Evolutionary conservation across 2,113 vertebrate genomes (phyloP).

Genomic region (Aegotheles bennettii): DNA sequence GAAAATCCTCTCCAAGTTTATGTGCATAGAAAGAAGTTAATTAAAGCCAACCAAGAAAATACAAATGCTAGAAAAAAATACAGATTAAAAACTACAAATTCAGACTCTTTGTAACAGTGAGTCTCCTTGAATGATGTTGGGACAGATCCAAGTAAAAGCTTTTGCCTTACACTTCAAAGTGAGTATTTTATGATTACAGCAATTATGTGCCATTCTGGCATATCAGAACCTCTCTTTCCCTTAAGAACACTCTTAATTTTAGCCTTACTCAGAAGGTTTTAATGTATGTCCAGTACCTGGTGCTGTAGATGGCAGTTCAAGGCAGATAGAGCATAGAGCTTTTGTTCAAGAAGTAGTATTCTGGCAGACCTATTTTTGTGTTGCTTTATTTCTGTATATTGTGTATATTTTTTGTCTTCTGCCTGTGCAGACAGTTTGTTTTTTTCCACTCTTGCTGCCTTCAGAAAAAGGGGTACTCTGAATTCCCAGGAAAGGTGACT

Average conservation of each 20-base stretch:
- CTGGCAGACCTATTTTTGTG: neutral
- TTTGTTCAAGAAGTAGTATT: neutral
- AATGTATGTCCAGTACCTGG: neutral
- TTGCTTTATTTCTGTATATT: neutral
- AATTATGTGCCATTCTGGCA: neutral
- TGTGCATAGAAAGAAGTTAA: constrained; percentile 36
- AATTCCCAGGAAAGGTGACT: neutral
- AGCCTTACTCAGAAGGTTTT: neutral
- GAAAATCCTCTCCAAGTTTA: constrained; percentile 56
- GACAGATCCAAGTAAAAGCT: neutral
- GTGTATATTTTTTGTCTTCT: neutral
- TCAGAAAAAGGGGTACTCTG: neutral
- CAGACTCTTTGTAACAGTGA: neutral
- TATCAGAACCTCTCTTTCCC: neutral
- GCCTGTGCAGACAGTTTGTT: neutral
- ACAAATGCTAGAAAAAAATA: neutral
- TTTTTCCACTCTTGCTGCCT: neutral
- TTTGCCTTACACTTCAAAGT: neutral
- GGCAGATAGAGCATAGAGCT: neutral
- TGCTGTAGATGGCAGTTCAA: neutral
- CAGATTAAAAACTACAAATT: neutral
- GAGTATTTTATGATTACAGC: neutral
- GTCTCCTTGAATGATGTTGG: neutral
- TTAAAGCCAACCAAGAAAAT: constrained; percentile 51
- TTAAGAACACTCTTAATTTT: neutral